phyloP scores from a whole-genome alignment of 2,113 vertebrate genomes.

The Gasterosteus nipponicus region DNA sequence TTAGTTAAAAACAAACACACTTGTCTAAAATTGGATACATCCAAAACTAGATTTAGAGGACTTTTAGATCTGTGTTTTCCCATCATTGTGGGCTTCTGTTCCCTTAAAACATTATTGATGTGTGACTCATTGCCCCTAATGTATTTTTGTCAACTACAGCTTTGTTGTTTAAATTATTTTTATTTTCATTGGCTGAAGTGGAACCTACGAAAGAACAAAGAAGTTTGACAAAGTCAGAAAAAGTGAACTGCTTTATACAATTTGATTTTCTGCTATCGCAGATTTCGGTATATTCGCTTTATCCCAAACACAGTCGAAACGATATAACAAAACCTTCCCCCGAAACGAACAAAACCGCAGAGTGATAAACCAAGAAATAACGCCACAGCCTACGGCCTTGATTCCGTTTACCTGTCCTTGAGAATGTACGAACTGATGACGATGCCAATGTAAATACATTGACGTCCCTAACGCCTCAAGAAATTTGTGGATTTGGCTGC shows the following conservation, averaged over 20 bases:
- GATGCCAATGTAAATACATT: neutral
- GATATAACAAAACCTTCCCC: neutral
- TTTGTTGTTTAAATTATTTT: neutral
- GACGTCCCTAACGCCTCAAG: neutral
- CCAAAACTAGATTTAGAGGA: neutral
- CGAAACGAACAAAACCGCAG: neutral
- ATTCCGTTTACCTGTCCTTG: neutral
- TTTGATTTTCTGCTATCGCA: neutral
- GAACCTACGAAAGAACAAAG: neutral
- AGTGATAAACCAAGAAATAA: neutral
- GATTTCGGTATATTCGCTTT: neutral
- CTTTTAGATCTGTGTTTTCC: neutral
- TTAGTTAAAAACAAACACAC: neutral
- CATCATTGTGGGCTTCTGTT: neutral
- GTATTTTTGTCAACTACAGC: neutral
- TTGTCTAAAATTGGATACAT: neutral
- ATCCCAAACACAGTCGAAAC: neutral
- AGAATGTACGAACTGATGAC: neutral
- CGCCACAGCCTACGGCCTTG: neutral
- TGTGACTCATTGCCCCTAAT: neutral
- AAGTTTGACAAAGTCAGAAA: neutral
- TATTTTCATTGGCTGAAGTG: neutral
- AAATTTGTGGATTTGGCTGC: conserved; percentile 22
- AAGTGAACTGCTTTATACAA: neutral
- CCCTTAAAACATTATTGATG: neutral